These are phyloP conservation scores for Aegotheles bennettii DNA, from an alignment of 2,113 vertebrate genomes.

Conservation along the genomic window DNA sequence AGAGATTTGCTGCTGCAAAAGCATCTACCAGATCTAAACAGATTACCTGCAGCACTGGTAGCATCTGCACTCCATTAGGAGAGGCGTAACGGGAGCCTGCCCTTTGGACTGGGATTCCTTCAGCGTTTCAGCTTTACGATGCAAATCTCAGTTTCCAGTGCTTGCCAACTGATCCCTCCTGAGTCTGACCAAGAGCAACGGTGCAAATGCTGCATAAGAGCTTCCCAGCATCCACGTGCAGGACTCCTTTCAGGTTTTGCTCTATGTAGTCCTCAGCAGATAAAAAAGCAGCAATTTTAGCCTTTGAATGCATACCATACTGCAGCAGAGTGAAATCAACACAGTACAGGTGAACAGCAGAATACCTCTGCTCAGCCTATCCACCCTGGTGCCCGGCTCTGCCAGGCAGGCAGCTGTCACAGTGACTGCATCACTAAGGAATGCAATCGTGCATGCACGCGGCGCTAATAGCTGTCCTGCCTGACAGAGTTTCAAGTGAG, in stretches of 20 bases:
- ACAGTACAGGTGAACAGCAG: neutral
- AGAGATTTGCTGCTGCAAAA: conserved; percentile 20
- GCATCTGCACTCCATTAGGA: conserved; percentile 19
- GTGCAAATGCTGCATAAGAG: neutral
- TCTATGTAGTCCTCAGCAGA: conserved; percentile 1
- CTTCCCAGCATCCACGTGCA: neutral
- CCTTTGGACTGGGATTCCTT: conserved; percentile 1
- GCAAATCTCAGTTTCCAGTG: neutral
- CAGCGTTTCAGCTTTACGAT: neutral
- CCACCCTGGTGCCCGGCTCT: neutral
- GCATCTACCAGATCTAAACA: neutral
- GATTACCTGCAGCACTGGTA: conserved; percentile 45
- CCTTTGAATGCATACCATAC: neutral
- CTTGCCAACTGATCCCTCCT: neutral
- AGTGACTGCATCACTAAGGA: neutral
- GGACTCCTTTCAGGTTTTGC: neutral
- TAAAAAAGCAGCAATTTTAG: conserved; percentile 1
- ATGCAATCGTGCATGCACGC: neutral
- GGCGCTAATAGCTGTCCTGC: neutral
- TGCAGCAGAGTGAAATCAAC: neutral
- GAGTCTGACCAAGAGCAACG: neutral
- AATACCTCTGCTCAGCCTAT: neutral
- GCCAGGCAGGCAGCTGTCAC: neutral
- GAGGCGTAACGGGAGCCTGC: neutral
- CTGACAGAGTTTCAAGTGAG: neutral